Evolutionary conservation across 2,888 invertebrate species (phyloP).

Genomic region (Drosophila antonietae): DNA sequence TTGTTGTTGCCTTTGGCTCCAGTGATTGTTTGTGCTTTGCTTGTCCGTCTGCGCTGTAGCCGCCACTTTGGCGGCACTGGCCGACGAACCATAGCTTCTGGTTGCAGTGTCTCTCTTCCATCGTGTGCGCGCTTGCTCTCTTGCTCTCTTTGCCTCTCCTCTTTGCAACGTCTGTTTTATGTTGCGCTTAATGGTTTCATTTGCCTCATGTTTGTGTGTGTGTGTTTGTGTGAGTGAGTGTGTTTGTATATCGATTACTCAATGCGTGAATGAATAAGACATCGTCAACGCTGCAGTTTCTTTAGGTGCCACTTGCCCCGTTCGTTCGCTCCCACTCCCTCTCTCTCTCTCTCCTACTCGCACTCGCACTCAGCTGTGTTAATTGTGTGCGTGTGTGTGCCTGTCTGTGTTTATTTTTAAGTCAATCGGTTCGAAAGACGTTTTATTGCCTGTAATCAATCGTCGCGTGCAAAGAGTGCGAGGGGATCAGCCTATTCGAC

Average conservation of each 20-base stretch:
- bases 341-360: conserved; percentile 4
- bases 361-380: conserved; percentile 36
- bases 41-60: conserved; percentile 59
- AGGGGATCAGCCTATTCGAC: conserved; percentile 35
- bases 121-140: conserved; percentile 1
- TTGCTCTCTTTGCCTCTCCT: conserved; percentile 8
- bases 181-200: conserved; percentile 76
- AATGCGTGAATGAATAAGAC: conserved; percentile 77
- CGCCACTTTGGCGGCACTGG: conserved; percentile 78
- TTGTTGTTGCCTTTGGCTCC: conserved; percentile 49
- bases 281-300: conserved; percentile 59
- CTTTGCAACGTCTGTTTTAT: conserved; percentile 54
- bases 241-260: conserved; percentile 69
- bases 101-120: conserved; percentile 57
- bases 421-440: conserved; percentile 74
- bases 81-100: conserved; percentile 73
- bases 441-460: conserved; percentile 78
- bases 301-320: conserved; percentile 53
- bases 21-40: conserved; percentile 62
- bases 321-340: not conserved
- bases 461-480: conserved; percentile 62
- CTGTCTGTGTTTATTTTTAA: conserved; percentile 72
- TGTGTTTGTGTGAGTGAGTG: conserved; percentile 25
- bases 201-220: conserved; percentile 31
- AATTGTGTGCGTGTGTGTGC: conserved; percentile 49